Percentiles rank a stretch among this genome's conserved stretches.
Conservation (phyloP, 2,888 invertebrate genomes). For the Clistopyga incitator region DNA sequence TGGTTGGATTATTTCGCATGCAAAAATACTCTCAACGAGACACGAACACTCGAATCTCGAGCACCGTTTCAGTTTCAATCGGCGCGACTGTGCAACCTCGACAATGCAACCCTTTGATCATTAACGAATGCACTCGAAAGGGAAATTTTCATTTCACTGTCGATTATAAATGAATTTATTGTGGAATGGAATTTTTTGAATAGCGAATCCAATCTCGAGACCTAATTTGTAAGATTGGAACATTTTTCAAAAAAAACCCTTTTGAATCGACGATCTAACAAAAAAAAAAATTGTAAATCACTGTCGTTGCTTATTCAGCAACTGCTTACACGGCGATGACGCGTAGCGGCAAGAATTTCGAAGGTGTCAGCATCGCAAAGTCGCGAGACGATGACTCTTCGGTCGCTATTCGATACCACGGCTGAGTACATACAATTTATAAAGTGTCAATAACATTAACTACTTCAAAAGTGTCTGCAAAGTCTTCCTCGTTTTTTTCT, state of each 20-base stretch:
- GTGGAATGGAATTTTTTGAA: neutral
- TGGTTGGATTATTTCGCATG: constrained; percentile 16
- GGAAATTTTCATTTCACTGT: neutral
- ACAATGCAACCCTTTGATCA: neutral
- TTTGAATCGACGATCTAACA: neutral
- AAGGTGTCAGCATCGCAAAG: constrained; percentile 48
- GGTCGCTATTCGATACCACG: constrained; percentile 25
- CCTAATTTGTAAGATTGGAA: no score
- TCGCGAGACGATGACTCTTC: constrained; percentile 36
- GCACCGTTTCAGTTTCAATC: constrained; percentile 47
- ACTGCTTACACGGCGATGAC: constrained; percentile 46
- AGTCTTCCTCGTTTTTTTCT: no score
- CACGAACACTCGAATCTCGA: constrained; percentile 35
- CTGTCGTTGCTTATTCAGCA: constrained; percentile 7
- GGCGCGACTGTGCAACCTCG: constrained; percentile 15
- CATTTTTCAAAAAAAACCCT: no score
- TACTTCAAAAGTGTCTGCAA: no score
- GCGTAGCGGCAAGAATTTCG: constrained; percentile 35
- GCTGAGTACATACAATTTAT: constrained; percentile 37
- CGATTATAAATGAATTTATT: neutral
- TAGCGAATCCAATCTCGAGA: neutral
- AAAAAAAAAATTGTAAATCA: neutral
- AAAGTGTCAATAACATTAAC: neutral
- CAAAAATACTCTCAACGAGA: neutral
- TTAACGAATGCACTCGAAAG: neutral